A percentile compares a stretch with the other conserved stretches of the same genome.
These are phyloP conservation scores for Neoarius graeffei DNA, from an alignment of 2,113 vertebrate genomes.

Conservation along the genomic window DNA sequence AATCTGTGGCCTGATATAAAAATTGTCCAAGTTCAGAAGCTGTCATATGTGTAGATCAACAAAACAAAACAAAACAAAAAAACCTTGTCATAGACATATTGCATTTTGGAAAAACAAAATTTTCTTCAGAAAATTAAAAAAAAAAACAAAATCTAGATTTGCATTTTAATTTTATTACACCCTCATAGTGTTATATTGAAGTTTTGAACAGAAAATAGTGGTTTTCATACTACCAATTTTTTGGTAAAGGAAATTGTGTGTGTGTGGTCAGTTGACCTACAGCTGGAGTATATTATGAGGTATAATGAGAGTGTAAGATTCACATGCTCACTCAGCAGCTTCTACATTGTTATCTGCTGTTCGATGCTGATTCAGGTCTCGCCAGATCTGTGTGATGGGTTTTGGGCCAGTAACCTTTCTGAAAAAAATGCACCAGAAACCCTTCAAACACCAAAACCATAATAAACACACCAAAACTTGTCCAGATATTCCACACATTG, in stretches of 20 bases:
- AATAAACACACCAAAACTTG: not conserved
- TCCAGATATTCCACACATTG: not conserved
- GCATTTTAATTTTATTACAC: too few species aligned
- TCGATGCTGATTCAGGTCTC: constrained; percentile 1
- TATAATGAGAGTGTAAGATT: not conserved
- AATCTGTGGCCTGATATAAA: too few species aligned
- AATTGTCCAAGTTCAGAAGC: too few species aligned
- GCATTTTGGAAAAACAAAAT: too few species aligned
- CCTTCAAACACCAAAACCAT: not conserved
- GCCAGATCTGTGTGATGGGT: not conserved
- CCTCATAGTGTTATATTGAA: too few species aligned
- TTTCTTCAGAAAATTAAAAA: too few species aligned
- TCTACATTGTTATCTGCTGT: not conserved
- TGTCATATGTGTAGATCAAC: too few species aligned
- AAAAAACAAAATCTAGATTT: too few species aligned
- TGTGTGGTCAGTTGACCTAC: not conserved
- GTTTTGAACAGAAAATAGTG: too few species aligned
- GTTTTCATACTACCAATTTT: too few species aligned
- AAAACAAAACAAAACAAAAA: too few species aligned
- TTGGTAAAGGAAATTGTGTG: not conserved
- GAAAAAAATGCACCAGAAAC: not conserved
- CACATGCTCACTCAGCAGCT: not conserved
- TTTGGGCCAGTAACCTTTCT: not conserved
- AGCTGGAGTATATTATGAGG: not conserved
- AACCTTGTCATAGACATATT: too few species aligned